phyloP scores from a whole-genome alignment of 2,113 vertebrate genomes.

The crab-eating macaque (Macaca fascicularis) region DNA sequence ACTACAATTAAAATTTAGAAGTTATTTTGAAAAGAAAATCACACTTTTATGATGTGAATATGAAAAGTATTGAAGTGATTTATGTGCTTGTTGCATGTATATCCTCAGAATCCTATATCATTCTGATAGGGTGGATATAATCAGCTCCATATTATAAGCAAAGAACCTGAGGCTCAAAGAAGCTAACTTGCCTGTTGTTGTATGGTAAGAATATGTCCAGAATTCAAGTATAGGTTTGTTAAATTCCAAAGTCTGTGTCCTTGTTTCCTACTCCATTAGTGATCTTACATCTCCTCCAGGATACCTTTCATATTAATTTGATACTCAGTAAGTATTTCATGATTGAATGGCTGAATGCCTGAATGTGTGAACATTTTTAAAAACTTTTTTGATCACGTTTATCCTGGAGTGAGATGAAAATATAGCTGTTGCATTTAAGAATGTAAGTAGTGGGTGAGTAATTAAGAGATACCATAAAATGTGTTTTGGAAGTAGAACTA shows the following conservation, averaged over 20 bases:
- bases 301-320: background rate
- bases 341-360: background rate
- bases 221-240: background rate
- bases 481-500: background rate
- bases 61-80: background rate
- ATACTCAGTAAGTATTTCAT: background rate
- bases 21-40: background rate
- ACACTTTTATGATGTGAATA: background rate
- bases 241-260: background rate
- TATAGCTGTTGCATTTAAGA: background rate
- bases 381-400: background rate
- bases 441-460: background rate
- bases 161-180: background rate
- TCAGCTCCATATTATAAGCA: background rate
- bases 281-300: background rate
- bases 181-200: background rate
- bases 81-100: rapidly evolving
- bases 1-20: background rate
- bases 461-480: background rate
- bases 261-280: background rate
- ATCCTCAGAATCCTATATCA: background rate
- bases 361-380: background rate
- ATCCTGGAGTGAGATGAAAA: background rate
- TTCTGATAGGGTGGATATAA: background rate
- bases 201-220: background rate